Base-by-base conservation (phyloP, 2,797 vertebrate species). In the Acipenser oxyrinchus region DNA sequence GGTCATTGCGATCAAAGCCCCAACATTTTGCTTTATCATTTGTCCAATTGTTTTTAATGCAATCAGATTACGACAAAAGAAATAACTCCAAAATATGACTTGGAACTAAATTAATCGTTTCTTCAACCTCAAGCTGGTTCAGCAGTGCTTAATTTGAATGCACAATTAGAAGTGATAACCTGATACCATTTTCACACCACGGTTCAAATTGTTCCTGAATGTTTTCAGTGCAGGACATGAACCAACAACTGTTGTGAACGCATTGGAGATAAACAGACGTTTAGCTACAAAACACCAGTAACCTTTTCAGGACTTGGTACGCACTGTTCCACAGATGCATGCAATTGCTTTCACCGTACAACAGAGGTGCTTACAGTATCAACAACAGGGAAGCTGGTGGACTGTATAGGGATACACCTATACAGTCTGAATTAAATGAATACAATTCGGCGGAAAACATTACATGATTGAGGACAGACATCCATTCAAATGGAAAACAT, bases 1-100 rank as follows among this genome's bases (percentile, higher is more conserved):
- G 84, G 79, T 80, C 77, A 71, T 72, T 75, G 71, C 63, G 65
- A 81, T 79, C 82, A 87, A 79, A 87, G 79, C 71, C 74, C 69
- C 71, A 77, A 75, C 71, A 80, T 64, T 68, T 73, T 62, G 71
- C 73, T 82, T 76, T 83, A 78, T 81, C 72, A 84, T 83, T 84
- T 37, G 23, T 55, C 82, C 74, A 79, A 82, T 84, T 37, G 23
- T 83, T 74, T 78, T 77, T 77, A 70, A 83, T 83, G 78, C 66
- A 73, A 82, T 71, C 69, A 81, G 59, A 68, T 72, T 69, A 68
- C 49, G 64, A 49, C 48, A 60, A 57, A 80, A 79, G 70, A 59
- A 76, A 70, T 79, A 81, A 81, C 74, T 81, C 69, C 79, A 79
- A 81, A 79, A 73, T 74, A 81, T 78, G 75, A 72, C 74, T 78